Conservation (phyloP, 2,113 vertebrate genomes). For the Ictidomys tridecemlineatus region DNA sequence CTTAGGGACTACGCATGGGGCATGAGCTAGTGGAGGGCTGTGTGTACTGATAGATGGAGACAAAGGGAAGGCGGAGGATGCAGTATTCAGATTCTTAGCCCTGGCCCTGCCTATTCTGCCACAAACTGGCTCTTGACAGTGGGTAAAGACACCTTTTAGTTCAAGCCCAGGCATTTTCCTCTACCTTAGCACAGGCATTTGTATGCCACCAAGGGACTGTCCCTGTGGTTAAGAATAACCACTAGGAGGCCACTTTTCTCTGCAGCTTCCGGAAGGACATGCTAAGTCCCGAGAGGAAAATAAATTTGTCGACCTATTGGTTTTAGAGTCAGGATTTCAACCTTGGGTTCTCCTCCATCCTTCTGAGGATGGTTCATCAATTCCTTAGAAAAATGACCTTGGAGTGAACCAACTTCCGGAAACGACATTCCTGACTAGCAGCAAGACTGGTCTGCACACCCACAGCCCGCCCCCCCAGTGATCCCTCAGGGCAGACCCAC, state of each 20-base stretch:
- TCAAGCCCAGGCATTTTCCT: not conserved
- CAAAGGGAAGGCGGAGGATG: accelerated
- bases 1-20: accelerated
- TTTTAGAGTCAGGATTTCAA: not conserved
- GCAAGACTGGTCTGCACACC: not conserved
- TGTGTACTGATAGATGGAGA: not conserved
- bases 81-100: not conserved
- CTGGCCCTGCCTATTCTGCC: not conserved
- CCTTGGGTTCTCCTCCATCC: not conserved
- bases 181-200: not conserved
- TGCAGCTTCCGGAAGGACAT: not conserved
- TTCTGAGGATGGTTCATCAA: not conserved
- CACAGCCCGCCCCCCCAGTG: not conserved
- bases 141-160: not conserved
- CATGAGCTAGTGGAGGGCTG: not conserved
- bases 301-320: not conserved
- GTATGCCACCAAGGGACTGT: not conserved
- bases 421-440: not conserved
- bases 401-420: not conserved
- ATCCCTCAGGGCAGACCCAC: not conserved
- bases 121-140: not conserved
- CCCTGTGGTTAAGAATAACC: not conserved
- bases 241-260: not conserved
- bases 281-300: not conserved
- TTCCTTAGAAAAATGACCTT: not conserved